These are phyloP conservation scores for Sisor rabdophorus DNA, from an alignment of 2,113 vertebrate genomes.

Conservation along the genomic window DNA sequence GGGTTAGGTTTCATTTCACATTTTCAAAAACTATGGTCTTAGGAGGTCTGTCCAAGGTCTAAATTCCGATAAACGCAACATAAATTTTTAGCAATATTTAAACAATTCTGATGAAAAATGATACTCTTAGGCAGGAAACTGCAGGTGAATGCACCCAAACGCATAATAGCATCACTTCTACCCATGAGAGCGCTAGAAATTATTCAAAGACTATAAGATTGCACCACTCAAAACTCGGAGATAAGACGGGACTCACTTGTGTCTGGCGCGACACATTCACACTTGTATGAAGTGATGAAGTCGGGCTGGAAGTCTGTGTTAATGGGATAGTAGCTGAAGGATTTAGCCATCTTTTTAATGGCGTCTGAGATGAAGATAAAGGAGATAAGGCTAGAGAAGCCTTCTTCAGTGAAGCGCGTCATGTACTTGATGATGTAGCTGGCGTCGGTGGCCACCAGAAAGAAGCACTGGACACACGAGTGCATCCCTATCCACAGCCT, in stretches of 20 bases:
- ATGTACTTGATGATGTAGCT: slow-evolving; percentile 89
- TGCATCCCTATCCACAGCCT: slow-evolving; percentile 87
- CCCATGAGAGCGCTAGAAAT: neutral
- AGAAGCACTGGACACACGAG: slow-evolving; percentile 81
- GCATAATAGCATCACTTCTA: neutral
- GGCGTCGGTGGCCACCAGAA: slow-evolving; percentile 82
- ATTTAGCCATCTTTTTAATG: slow-evolving; percentile 84
- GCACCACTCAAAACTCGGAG: neutral
- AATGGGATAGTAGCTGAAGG: slow-evolving; percentile 93
- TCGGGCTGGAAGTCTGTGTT: slow-evolving; percentile 88
- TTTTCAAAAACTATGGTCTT: neutral
- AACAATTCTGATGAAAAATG: neutral
- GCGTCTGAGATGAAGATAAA: slow-evolving; percentile 90
- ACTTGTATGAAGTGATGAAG: slow-evolving; percentile 89
- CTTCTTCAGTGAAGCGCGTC: slow-evolving; percentile 87
- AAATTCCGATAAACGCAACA: neutral
- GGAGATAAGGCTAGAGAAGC: slow-evolving; percentile 90
- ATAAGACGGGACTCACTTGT: slow-evolving; percentile 76
- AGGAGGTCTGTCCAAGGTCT: neutral
- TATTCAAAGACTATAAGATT: too few relatives aligned
- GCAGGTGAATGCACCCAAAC: too few relatives aligned
- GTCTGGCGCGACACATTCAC: slow-evolving; percentile 89
- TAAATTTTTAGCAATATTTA: neutral
- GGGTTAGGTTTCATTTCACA: neutral
- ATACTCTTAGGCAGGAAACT: too few relatives aligned